Evolutionary conservation across 1,140 invertebrate species (phyloP).

Genomic region (Aricia agestis): DNA sequence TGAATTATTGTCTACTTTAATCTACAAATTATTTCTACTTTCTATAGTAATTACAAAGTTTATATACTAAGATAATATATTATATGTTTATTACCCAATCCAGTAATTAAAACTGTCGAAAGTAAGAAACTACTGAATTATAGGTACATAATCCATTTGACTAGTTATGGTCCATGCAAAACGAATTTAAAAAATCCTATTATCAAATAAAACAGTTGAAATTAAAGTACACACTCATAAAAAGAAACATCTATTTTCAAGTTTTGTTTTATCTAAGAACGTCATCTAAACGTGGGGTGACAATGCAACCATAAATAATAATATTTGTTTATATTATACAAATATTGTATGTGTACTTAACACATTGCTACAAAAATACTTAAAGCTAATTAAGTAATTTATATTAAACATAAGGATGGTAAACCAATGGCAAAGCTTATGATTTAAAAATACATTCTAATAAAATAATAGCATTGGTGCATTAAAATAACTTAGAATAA

Average conservation of each 20-base stretch:
- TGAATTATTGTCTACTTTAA: background rate
- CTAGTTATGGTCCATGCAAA: background rate
- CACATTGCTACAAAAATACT: background rate
- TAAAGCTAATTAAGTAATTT: conserved; percentile 3
- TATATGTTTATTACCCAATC: background rate
- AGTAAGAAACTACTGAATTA: background rate
- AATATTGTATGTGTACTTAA: no score
- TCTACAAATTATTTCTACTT: background rate
- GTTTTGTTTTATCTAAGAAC: background rate
- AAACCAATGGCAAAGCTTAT: conserved; percentile 4
- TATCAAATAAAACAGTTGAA: background rate
- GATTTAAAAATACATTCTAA: background rate
- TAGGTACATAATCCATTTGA: background rate
- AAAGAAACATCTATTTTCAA: background rate
- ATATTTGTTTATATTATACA: background rate
- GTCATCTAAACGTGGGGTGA: background rate
- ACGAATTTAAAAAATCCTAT: background rate
- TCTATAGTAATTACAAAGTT: background rate
- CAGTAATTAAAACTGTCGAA: background rate
- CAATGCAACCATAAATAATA: background rate
- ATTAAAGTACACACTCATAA: background rate
- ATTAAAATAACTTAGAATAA: conserved; percentile 11
- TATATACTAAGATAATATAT: background rate
- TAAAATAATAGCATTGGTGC: background rate
- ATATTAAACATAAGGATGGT: background rate